phyloP scores from a whole-genome alignment of 2,113 vertebrate genomes.

The Peucedramus taeniatus region DNA sequence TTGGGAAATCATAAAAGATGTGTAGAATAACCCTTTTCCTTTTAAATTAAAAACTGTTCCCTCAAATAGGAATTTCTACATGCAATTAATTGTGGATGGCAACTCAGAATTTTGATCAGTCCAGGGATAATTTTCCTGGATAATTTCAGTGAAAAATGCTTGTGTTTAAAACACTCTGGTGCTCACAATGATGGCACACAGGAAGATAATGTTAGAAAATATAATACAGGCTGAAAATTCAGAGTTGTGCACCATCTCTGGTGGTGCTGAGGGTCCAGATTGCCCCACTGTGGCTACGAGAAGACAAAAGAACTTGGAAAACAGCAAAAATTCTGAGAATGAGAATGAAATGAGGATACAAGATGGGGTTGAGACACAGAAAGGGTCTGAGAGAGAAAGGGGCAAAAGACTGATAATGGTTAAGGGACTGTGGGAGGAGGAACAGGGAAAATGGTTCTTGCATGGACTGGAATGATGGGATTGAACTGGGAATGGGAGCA shows the following conservation, averaged over 20 bases:
- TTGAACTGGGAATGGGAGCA: neutral
- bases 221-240: accelerated
- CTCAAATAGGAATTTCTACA: neutral
- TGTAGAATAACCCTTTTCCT: neutral
- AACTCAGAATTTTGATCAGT: neutral
- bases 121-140: neutral
- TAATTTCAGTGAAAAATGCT: neutral
- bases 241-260: neutral
- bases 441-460: neutral
- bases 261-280: neutral
- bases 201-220: neutral
- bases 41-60: neutral
- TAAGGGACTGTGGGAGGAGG: neutral
- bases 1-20: neutral
- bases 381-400: neutral
- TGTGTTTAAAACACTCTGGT: neutral
- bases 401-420: neutral
- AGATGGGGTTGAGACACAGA: neutral
- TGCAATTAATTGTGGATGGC: neutral
- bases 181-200: accelerated
- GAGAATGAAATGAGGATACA: neutral
- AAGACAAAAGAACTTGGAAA: neutral
- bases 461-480: neutral
- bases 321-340: neutral
- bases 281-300: neutral